Evolutionary conservation across 2,888 invertebrate species (phyloP), one percentile per base, ranked within the genome.

Genomic region (Agonum fuliginosum): DNA sequence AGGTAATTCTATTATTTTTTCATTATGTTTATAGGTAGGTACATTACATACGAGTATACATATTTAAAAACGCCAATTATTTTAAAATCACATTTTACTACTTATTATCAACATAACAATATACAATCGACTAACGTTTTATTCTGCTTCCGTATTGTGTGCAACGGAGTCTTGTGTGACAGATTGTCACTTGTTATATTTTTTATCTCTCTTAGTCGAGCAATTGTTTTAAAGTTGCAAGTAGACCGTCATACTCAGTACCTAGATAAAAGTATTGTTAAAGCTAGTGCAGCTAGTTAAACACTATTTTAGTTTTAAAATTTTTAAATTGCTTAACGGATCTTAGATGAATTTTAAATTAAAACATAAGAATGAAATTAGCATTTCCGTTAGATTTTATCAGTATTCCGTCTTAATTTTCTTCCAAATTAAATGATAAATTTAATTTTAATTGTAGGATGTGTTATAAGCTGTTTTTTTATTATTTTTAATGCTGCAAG

Each of bases 1-100:
- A 91, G 88, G 91, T 91, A 86, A 88, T 70, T 78, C 72, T 69
- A 20, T 77, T 67, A 27, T 20, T n/a, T 37, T 17, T 30, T 70
- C n/a, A 27, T 6, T 24, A 71, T 24, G 12, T 46, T 46, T 46
- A 4, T n/a, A 46, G 10, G 10, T 34, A 10, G 10, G 10, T 34
- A 34, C 34, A 34, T 34, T 6, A 34, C 4, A 34, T 34, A 34
- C 10, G 10, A 6, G 34, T 34, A 34, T 8, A 10, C 10, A 34
- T 34, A 34, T 34, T 34, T 34, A 34, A n/a, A n/a, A n/a, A n/a
- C n/a, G n/a, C n/a, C n/a, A n/a, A n/a, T n/a, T n/a, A n/a, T n/a
- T n/a, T n/a, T n/a, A n/a, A n/a, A n/a, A 46, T 5, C 46, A 12
- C 27, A 37, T 34, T 34, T 34, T 62, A 62, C n/a, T 22, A 12